Conservation (phyloP, 2,113 vertebrate species). For the Gallinago paraguaiae region DNA sequence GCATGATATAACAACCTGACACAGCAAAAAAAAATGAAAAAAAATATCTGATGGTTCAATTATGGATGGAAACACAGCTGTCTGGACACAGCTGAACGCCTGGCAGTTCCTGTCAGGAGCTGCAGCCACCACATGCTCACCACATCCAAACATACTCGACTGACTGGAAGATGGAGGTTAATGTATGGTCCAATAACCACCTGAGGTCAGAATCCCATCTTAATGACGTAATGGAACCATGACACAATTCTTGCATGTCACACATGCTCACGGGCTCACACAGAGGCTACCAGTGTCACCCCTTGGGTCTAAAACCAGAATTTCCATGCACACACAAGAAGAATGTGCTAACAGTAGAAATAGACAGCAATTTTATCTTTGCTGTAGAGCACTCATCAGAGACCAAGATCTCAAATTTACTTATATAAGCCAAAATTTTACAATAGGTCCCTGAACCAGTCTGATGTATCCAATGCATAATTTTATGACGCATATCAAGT, state of each 20-base stretch:
- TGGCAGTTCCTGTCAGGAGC: not conserved
- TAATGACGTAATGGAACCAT: not conserved
- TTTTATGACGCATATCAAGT: not conserved
- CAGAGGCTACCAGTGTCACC: not conserved
- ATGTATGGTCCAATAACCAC: not conserved
- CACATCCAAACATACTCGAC: not conserved
- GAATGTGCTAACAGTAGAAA: not conserved
- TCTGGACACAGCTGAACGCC: not conserved
- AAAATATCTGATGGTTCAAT: not conserved
- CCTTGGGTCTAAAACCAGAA: not conserved
- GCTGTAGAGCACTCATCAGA: not conserved
- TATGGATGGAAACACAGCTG: not conserved
- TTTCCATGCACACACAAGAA: not conserved
- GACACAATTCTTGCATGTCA: not conserved
- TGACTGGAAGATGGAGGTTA: not conserved
- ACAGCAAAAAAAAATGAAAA: not conserved
- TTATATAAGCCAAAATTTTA: not conserved
- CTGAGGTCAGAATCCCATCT: not conserved
- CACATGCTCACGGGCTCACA: not conserved
- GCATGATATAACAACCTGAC: not conserved
- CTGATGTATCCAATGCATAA: not conserved
- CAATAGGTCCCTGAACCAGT: not conserved
- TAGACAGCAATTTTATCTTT: not conserved
- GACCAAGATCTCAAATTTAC: not conserved
- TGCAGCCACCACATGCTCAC: not conserved